phyloP scores from a whole-genome alignment of 2,797 vertebrate genomes.

The Psittacula echo region DNA sequence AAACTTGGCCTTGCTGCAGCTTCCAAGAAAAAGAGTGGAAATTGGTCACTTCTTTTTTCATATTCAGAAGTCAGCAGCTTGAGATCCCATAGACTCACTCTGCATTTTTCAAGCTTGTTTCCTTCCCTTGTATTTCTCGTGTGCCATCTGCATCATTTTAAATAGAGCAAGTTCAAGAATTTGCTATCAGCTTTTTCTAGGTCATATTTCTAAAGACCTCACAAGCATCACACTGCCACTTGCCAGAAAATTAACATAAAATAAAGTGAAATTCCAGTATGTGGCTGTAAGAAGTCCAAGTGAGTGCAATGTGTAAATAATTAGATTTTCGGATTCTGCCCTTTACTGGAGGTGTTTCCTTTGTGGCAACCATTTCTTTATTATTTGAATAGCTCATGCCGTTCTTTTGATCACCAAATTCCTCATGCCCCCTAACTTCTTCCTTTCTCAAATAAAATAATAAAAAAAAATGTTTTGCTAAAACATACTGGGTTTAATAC shows the following conservation, averaged over 20 bases:
- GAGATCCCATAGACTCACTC: background rate
- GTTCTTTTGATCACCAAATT: background rate
- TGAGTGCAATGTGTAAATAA: slow-evolving; percentile 17
- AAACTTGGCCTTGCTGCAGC: background rate
- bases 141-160: background rate
- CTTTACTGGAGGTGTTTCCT: slow-evolving; percentile 4
- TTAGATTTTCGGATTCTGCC: slow-evolving; percentile 8
- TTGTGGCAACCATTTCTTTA: background rate
- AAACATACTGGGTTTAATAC: background rate
- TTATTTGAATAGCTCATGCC: background rate
- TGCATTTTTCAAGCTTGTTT: background rate
- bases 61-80: slow-evolving; percentile 21
- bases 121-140: background rate
- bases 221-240: background rate
- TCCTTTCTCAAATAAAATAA: background rate
- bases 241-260: slow-evolving; percentile 47
- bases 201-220: slow-evolving; percentile 18
- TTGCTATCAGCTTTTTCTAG: slow-evolving; percentile 27
- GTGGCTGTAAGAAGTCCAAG: slow-evolving; percentile 22
- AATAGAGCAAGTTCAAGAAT: slow-evolving; percentile 17
- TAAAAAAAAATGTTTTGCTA: background rate
- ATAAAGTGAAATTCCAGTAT: slow-evolving; percentile 30
- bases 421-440: background rate
- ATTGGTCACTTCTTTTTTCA: slow-evolving; percentile 33
- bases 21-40: slow-evolving; percentile 53